Conservation (phyloP, 2,888 invertebrate genomes). For the Buathra laborator region DNA sequence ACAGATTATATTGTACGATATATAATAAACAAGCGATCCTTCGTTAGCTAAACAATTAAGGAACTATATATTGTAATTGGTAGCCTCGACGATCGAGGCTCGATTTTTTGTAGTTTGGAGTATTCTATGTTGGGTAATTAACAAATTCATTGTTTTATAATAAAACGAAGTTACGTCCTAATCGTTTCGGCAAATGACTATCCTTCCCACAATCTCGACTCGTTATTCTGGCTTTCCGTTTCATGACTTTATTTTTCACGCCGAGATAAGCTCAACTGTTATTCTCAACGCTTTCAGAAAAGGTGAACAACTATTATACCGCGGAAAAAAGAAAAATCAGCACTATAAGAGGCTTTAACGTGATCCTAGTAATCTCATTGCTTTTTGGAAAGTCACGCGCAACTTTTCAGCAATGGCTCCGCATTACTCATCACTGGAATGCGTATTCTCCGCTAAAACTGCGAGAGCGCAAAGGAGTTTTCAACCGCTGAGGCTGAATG, state of each 20-base stretch:
- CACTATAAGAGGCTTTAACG: not conserved
- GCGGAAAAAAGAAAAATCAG: not conserved
- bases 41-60: constrained; percentile 57
- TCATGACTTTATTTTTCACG: not conserved
- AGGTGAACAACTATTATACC: not conserved
- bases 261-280: not conserved
- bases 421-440: not conserved
- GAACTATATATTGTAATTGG: constrained; percentile 44
- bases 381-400: constrained; percentile 15
- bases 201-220: not conserved
- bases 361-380: not conserved
- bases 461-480: not conserved
- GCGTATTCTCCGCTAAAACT: not conserved
- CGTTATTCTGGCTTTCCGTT: not conserved
- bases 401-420: not conserved
- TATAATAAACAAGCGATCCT: constrained; percentile 49
- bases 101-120: constrained; percentile 67
- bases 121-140: constrained; percentile 67
- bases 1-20: constrained; percentile 64
- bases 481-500: constrained; percentile 5
- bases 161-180: constrained; percentile 63
- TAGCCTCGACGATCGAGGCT: constrained; percentile 47
- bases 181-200: not conserved
- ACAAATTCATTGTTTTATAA: constrained; percentile 67
- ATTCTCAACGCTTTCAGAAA: not conserved